A percentile compares a stretch with the other conserved stretches of the same genome.
These are phyloP conservation scores for Platichthys flesus DNA, from an alignment of 2,113 vertebrate genomes.

Conservation along the genomic window DNA sequence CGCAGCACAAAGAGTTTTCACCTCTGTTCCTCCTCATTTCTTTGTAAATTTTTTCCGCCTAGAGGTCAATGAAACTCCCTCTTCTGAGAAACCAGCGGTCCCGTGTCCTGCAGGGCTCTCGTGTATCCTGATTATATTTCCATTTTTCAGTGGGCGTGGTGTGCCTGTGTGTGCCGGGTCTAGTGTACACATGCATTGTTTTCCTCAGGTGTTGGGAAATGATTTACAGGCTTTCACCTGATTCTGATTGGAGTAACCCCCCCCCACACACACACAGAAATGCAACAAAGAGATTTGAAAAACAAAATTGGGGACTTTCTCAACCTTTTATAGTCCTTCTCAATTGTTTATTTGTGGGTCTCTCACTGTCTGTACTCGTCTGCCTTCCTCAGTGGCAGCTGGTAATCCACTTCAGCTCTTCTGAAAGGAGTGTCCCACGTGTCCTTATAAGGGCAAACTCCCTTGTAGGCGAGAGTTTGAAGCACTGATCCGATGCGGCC, in stretches of 20 bases:
- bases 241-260: neutral
- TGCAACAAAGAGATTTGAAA: neutral
- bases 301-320: conserved; percentile 25
- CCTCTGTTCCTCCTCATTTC: conserved; percentile 38
- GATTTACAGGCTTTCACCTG: conserved; percentile 35
- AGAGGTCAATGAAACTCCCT: conserved; percentile 53
- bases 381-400: conserved; percentile 52
- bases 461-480: conserved; percentile 55
- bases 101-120: conserved; percentile 30
- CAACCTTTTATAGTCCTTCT: neutral
- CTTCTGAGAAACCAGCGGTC: conserved; percentile 10
- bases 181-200: conserved; percentile 24
- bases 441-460: conserved; percentile 77
- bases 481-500: conserved; percentile 67
- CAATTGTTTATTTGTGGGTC: conserved; percentile 46
- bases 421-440: conserved; percentile 46
- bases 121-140: conserved; percentile 40
- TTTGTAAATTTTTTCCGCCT: conserved; percentile 39
- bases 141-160: conserved; percentile 41
- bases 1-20: conserved; percentile 16
- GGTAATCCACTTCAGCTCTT: conserved; percentile 45
- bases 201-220: conserved; percentile 29
- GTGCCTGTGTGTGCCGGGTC: neutral
- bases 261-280: too few relatives aligned
- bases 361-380: conserved; percentile 22